Evolutionary conservation across 2,797 vertebrate species (phyloP), one percentile per base, ranked within the genome.

Genomic region (Capromys pilorides): DNA sequence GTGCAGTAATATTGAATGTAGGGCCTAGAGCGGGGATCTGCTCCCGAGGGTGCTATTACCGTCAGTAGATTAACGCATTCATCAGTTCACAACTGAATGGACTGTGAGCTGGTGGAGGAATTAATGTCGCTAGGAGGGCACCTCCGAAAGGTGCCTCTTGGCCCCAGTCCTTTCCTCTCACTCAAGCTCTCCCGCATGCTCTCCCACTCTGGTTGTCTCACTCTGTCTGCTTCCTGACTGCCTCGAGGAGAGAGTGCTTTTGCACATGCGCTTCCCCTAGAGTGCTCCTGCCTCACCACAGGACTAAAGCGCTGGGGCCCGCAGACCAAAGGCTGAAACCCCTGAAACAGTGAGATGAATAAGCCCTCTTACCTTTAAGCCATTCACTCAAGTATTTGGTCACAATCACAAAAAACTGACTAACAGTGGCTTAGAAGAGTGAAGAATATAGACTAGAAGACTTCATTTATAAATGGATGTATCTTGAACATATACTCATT

Each of bases 361-460:
- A 49, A 78, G 31, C 28, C 3, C 33, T 75, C 45, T 39, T 39
- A 13, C 24, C 28, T 31, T 14, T 77, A 77, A 77, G 13, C 39
- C 31, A 28, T 78, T 78, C 31, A 7, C 26, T 78, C 13, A 78
- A 78, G 6, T 78, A 78, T 78, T 78, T 78, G 75, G 45, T 33
- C 28, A 51, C 75, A 51, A 5, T 51, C 8, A 49, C 16, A 51
- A 78, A 78, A 49, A 49, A 14, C 26, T 49, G 36, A 77, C 41
- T 49, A 77, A 78, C 45, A 51, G 31, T 78, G 33, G 28, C 62
- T 80, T 57, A 81, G 66, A 79, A 78, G 8, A 7, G 7, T 62
- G 57, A 85, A 86, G 90, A 93, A n/a, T n/a, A 94, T 57, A 85
- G 84, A 22, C 85, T 24, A 91, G 80, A n/a, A n/a, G n/a, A n/a